phyloP scores from a whole-genome alignment of 2,888 invertebrate genomes.

The Pilophorus perplexus region DNA sequence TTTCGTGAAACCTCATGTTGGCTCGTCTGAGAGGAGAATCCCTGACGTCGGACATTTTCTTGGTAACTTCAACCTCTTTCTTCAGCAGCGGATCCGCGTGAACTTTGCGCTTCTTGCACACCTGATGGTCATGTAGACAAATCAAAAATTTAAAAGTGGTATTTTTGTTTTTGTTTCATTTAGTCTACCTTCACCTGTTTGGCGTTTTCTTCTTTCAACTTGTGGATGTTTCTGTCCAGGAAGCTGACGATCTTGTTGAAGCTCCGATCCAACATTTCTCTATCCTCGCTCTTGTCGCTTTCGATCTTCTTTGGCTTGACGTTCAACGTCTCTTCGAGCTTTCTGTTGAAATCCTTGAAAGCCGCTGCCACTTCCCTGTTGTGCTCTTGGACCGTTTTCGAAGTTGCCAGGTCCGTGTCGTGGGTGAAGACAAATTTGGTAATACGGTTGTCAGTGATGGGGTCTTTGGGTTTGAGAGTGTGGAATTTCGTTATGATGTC shows the following conservation, averaged over 20 bases:
- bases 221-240: neutral
- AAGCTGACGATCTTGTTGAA: neutral
- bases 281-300: neutral
- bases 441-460: constrained; percentile 20
- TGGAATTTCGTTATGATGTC: constrained; percentile 17
- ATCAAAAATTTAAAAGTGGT: too few relatives aligned
- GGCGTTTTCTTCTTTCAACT: neutral
- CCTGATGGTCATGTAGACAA: too few relatives aligned
- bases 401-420: constrained; percentile 20
- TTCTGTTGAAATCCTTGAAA: constrained; percentile 12
- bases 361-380: constrained; percentile 14
- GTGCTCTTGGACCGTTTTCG: constrained; percentile 19
- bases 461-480: constrained; percentile 10
- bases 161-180: too few relatives aligned
- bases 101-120: constrained; percentile 11
- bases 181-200: neutral
- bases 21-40: neutral
- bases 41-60: too few relatives aligned
- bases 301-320: neutral
- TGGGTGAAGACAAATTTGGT: constrained; percentile 25
- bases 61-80: too few relatives aligned
- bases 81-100: too few relatives aligned
- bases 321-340: constrained; percentile 19
- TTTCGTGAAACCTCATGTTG: neutral
- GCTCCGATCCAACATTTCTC: neutral